Evolutionary conservation across 2,113 vertebrate species (phyloP), one percentile per base, ranked within the genome.

Genomic region (Aspiorhynchus laticeps): DNA sequence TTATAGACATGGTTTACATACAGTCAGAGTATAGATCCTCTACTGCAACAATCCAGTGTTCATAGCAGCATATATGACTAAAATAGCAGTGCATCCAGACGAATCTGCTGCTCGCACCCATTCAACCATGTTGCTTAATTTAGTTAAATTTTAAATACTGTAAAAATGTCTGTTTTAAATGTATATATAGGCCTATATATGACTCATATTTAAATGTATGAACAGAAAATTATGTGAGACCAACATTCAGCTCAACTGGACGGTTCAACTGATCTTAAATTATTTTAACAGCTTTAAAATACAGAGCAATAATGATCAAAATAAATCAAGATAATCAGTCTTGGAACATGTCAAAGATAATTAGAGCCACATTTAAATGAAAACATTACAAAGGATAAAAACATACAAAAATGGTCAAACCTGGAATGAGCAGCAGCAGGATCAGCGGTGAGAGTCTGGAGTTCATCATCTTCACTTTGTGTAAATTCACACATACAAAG

Each of bases 391-490:
- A 6, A 65, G 4, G 0, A 10, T 1, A 81, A 24, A 38, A 26
- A 43, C 7, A 63, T 7, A 61, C 59, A 83, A 2, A 4, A 48
- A 71, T 67, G 19, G 0, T 51, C 80, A 71, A 33, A 83, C 80
- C 63, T 71, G 26, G 19, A 51, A 51, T 51, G 43, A 78, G 21
- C 3, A 82, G 15, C 38, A 83, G 61, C 28, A 67, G 80, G 19
- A 69, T 71, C 80, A 83, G 43, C 1, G 19, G 19, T 11, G 48
- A 17, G 17, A 83, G 26, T 36, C 43, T 33, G 46, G 21, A 71
- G 41, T 51, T 83, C 80, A 83, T 83, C 5, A 6, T 83, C 43
- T 69, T 83, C 28, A 46, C n/a, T 19, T 48, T 31, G 38, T 46
- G 53, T 12, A 48, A 21, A 63, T 61, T 46, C 15, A 69, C 10